Evolutionary conservation across 1,140 invertebrate genomes (phyloP).

Genomic region (Asbolus verrucosus): DNA sequence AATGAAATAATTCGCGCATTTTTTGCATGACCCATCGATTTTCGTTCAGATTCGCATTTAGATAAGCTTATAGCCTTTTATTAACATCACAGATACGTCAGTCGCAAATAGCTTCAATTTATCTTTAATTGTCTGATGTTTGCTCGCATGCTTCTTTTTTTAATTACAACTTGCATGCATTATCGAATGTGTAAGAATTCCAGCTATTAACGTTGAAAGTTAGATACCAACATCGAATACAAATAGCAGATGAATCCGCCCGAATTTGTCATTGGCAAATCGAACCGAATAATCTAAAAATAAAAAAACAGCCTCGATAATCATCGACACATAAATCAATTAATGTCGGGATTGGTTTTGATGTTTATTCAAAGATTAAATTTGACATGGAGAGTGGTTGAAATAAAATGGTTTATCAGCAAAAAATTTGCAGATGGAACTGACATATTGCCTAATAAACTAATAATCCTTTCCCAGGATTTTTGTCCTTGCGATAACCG

Average conservation of each 20-base stretch:
- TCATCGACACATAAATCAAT: slow-evolving; percentile 23
- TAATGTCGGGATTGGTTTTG: slow-evolving; percentile 17
- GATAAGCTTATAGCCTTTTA: slow-evolving; percentile 5
- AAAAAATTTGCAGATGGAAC: slow-evolving; percentile 27
- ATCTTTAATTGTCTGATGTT: slow-evolving; percentile 14
- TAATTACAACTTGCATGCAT: slow-evolving; percentile 5
- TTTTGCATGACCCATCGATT: slow-evolving; percentile 33
- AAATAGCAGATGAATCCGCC: neutral
- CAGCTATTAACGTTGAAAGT: no score
- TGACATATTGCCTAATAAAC: slow-evolving; percentile 36
- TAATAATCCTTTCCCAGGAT: slow-evolving; percentile 26
- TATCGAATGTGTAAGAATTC: neutral
- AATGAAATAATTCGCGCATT: slow-evolving; percentile 10
- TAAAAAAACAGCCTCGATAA: no score
- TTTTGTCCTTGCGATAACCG: slow-evolving; percentile 27
- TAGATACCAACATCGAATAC: no score
- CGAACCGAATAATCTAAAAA: slow-evolving; percentile 1
- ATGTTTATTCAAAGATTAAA: slow-evolving; percentile 32
- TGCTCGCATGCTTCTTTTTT: neutral
- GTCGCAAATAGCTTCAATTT: slow-evolving; percentile 25
- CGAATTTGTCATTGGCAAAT: neutral
- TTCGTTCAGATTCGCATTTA: slow-evolving; percentile 28
- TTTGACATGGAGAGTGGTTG: slow-evolving; percentile 22
- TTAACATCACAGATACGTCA: slow-evolving; percentile 23
- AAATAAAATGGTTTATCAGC: slow-evolving; percentile 26